phyloP scores from a whole-genome alignment of 2,888 invertebrate species.

The Criorhina ranunculi region DNA sequence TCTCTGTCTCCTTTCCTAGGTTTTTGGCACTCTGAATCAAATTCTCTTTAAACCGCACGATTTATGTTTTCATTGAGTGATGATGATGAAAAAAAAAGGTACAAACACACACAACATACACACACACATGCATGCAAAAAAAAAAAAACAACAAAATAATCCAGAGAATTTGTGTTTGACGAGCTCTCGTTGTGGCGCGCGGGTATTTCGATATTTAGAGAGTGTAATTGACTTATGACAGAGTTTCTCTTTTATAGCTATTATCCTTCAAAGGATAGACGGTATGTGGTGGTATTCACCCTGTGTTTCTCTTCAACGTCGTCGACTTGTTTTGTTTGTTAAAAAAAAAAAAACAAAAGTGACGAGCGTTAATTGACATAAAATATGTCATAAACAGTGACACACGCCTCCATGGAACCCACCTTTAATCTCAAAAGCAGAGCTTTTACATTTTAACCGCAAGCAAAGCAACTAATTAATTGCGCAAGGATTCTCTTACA shows the following conservation, averaged over 20 bases:
- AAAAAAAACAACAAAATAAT: slow-evolving; percentile 35
- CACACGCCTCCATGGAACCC: slow-evolving; percentile 49
- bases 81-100: slow-evolving; percentile 44
- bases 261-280: slow-evolving; percentile 11
- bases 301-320: too few species aligned
- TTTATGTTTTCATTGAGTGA: slow-evolving; percentile 69
- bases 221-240: slow-evolving; percentile 71
- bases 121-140: not conserved
- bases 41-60: slow-evolving; percentile 57
- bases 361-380: slow-evolving; percentile 62
- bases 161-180: slow-evolving; percentile 49
- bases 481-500: slow-evolving; percentile 62
- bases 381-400: slow-evolving; percentile 73
- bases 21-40: slow-evolving; percentile 47
- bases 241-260: slow-evolving; percentile 42
- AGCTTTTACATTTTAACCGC: slow-evolving; percentile 48
- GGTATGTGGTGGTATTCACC: slow-evolving; percentile 2
- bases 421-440: slow-evolving; percentile 28
- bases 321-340: slow-evolving; percentile 14
- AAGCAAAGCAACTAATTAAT: slow-evolving; percentile 59
- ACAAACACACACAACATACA: not conserved
- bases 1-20: too few species aligned
- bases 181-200: slow-evolving; percentile 17
- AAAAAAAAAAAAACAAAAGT: too few species aligned
- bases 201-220: slow-evolving; percentile 44